phyloP scores from a whole-genome alignment of 2,888 invertebrate genomes.

The Diaprepes abbreviatus region DNA sequence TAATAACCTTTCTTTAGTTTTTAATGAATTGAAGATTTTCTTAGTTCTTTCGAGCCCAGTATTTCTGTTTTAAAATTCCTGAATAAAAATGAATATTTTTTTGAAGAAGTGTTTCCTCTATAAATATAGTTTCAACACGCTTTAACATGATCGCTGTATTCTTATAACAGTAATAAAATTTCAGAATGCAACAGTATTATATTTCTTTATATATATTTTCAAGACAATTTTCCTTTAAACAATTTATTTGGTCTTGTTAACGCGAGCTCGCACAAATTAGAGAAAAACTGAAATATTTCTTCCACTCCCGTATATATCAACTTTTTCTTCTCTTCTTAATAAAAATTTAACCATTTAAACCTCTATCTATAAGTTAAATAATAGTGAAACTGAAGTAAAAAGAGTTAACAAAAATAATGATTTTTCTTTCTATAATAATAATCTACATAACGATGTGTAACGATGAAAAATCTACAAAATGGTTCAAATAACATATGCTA shows the following conservation, averaged over 20 bases:
- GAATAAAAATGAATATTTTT: no score
- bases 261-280: conserved; percentile 22
- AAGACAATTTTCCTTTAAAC: no score
- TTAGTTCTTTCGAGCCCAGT: no score
- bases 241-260: conserved; percentile 13
- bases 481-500: conserved; percentile 13
- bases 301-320: not conserved
- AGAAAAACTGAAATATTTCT: conserved; percentile 36
- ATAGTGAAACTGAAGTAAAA: conserved; percentile 25
- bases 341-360: conserved; percentile 6
- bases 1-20: no score
- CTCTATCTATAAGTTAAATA: conserved; percentile 31
- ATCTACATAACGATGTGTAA: conserved; percentile 33
- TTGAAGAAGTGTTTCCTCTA: no score
- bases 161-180: conserved; percentile 15
- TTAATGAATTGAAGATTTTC: no score
- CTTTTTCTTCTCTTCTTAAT: not conserved
- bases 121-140: not conserved
- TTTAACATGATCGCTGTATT: not conserved
- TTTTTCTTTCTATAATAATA: conserved; percentile 30
- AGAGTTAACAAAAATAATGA: conserved; percentile 31
- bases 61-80: no score
- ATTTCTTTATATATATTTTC: no score
- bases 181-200: conserved; percentile 25
- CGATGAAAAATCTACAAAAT: conserved; percentile 28